These are phyloP conservation scores for Centropristis striata DNA, from an alignment of 2,113 vertebrate genomes.

Conservation along the genomic window DNA sequence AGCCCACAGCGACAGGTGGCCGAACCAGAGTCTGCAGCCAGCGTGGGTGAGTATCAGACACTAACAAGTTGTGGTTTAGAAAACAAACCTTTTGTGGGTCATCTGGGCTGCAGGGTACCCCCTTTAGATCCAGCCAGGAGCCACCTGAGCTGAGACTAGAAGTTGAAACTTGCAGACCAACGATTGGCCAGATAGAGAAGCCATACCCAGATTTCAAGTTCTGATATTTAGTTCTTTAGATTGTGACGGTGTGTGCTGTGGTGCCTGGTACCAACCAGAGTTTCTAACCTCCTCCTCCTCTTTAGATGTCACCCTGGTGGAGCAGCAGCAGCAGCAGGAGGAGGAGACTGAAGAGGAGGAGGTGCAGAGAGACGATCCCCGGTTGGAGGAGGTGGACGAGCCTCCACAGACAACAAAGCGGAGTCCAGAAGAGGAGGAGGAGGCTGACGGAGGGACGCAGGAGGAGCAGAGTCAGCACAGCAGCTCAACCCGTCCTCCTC, in stretches of 20 bases:
- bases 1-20: neutral
- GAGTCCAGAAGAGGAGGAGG: slow-evolving; percentile 12
- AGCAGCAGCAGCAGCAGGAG: neutral
- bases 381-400: slow-evolving; percentile 1
- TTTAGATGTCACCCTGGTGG: slow-evolving; percentile 20
- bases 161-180: no score
- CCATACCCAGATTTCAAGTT: no score
- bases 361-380: neutral
- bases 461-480: neutral
- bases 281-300: neutral
- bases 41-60: slow-evolving; percentile 53
- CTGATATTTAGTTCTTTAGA: no score
- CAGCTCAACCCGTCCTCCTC: neutral
- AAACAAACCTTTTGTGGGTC: no score
- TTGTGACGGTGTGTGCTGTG: no score
- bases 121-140: no score
- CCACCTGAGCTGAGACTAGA: no score
- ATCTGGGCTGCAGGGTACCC: no score
- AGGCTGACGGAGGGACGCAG: neutral
- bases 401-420: neutral
- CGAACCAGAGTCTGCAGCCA: neutral
- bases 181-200: no score
- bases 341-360: slow-evolving; percentile 9
- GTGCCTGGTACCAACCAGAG: no score
- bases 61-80: no score